These are phyloP conservation scores for Phengaris alcon DNA, from an alignment of 2,888 invertebrate genomes.

Conservation along the genomic window DNA sequence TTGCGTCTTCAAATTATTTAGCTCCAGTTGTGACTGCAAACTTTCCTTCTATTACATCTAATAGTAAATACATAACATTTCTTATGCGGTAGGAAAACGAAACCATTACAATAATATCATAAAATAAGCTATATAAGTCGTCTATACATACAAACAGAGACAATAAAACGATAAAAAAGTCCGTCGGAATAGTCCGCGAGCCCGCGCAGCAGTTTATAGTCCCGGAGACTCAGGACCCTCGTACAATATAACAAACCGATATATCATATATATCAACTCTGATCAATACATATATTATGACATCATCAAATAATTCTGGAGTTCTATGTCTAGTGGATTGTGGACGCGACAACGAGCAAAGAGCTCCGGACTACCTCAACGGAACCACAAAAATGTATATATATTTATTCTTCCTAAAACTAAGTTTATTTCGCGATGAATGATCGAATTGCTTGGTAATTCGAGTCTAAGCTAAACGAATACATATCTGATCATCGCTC, in stretches of 20 bases:
- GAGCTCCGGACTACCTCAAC: constrained; percentile 55
- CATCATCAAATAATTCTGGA: constrained; percentile 44
- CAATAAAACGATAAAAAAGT: constrained; percentile 63
- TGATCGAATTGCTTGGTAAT: constrained; percentile 77
- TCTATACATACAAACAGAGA: constrained; percentile 74
- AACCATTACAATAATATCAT: constrained; percentile 75
- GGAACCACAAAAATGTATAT: constrained; percentile 64
- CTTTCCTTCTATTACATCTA: constrained; percentile 67
- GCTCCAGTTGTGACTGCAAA: constrained; percentile 64
- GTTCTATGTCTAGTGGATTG: constrained; percentile 47
- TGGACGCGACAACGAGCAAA: constrained; percentile 58
- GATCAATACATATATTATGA: constrained; percentile 45
- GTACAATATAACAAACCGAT: constrained; percentile 49
- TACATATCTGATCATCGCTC: constrained; percentile 61
- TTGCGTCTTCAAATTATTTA: constrained; percentile 58
- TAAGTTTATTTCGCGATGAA: constrained; percentile 77
- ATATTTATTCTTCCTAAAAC: constrained; percentile 65
- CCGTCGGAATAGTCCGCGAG: constrained; percentile 53
- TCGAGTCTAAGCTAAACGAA: constrained; percentile 71
- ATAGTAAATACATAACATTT: constrained; percentile 70
- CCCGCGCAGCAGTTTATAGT: constrained; percentile 60
- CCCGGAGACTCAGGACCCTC: constrained; percentile 55
- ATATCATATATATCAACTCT: constrained; percentile 65
- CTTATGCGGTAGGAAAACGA: constrained; percentile 76
- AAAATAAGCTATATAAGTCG: constrained; percentile 74